phyloP scores from a whole-genome alignment of 2,888 invertebrate species.

The Sarcophaga rosellei region DNA sequence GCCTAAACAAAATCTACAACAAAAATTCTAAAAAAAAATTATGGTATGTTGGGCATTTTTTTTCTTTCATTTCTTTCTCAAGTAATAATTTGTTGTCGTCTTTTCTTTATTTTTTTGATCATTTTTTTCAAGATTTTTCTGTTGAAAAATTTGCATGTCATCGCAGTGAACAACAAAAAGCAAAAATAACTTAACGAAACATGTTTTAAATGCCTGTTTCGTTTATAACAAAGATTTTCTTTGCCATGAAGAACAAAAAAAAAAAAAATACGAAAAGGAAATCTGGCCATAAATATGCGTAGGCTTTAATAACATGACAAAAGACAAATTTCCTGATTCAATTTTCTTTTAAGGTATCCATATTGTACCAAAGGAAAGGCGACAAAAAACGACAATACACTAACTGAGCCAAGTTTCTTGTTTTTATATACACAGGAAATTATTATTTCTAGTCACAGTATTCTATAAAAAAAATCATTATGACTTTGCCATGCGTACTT shows the following conservation, averaged over 20 bases:
- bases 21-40: slow-evolving; percentile 19
- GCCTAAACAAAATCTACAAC: slow-evolving; percentile 49
- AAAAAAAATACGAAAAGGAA: slow-evolving; percentile 9
- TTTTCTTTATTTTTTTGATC: slow-evolving; percentile 12
- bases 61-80: not conserved
- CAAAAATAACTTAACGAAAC: slow-evolving; percentile 15
- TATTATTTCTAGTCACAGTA: slow-evolving; percentile 13
- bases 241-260: not conserved
- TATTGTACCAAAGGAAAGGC: slow-evolving; percentile 22
- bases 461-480: not conserved
- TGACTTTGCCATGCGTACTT: not conserved
- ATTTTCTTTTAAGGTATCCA: slow-evolving; percentile 35
- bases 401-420: slow-evolving; percentile 8
- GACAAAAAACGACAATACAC: slow-evolving; percentile 31
- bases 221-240: slow-evolving; percentile 21
- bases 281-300: slow-evolving; percentile 64
- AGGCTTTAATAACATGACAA: slow-evolving; percentile 69
- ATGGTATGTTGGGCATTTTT: slow-evolving; percentile 44
- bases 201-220: slow-evolving; percentile 58
- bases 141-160: slow-evolving; percentile 64
- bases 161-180: slow-evolving; percentile 20
- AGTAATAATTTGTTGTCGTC: slow-evolving; percentile 60
- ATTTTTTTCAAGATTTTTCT: slow-evolving; percentile 29
- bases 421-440: slow-evolving; percentile 37
- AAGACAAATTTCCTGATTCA: slow-evolving; percentile 68